Evolutionary conservation across 2,113 vertebrate species (phyloP).

Genomic region (Cavia porcellus): DNA sequence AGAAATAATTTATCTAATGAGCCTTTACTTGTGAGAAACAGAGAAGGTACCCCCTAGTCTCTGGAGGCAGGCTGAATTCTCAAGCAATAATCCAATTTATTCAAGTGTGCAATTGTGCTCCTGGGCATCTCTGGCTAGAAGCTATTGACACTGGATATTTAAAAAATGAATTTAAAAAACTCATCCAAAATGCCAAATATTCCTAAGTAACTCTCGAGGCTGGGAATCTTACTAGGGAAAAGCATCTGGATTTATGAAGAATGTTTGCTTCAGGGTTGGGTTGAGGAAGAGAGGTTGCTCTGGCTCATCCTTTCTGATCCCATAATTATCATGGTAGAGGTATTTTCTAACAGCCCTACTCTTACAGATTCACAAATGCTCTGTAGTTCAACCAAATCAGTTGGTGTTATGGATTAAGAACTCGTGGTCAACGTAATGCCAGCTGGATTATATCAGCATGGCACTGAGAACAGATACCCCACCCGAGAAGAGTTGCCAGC

Average conservation of each 20-base stretch:
- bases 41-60: neutral
- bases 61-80: neutral
- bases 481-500: too few relatives aligned
- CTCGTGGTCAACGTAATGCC: too few relatives aligned
- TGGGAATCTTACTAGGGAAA: neutral
- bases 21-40: neutral
- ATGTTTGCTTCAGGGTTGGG: neutral
- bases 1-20: constrained; percentile 49
- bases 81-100: neutral
- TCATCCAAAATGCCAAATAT: constrained; percentile 21
- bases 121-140: neutral
- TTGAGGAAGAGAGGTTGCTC: neutral
- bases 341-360: neutral
- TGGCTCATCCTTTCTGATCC: neutral
- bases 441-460: too few relatives aligned
- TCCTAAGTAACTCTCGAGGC: neutral
- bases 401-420: too few relatives aligned
- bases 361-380: neutral
- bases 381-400: neutral
- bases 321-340: neutral
- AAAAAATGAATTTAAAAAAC: constrained; percentile 8
- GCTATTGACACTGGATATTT: neutral
- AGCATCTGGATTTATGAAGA: neutral
- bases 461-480: too few relatives aligned
- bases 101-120: neutral